phyloP scores from a whole-genome alignment of 2,888 invertebrate genomes.

The Xestia sexstrigata region DNA sequence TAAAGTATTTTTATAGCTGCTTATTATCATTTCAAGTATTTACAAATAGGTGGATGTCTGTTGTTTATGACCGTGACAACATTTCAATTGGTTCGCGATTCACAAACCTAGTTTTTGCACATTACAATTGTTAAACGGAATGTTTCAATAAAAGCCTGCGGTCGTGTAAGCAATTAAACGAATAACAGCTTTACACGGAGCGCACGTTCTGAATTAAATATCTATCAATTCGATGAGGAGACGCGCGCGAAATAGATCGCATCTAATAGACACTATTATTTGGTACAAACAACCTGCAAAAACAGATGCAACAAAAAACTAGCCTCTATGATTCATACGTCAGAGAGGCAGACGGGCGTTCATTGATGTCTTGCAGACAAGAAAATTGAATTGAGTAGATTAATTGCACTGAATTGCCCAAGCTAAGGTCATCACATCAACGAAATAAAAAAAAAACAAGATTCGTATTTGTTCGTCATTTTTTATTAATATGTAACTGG shows the following conservation, averaged over 20 bases:
- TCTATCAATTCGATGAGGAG: slow-evolving; percentile 66
- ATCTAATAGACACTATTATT: slow-evolving; percentile 66
- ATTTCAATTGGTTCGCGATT: slow-evolving; percentile 18
- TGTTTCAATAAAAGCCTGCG: slow-evolving; percentile 29
- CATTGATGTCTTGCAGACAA: slow-evolving; percentile 8
- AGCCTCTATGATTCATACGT: slow-evolving; percentile 43
- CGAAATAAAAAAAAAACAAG: background rate
- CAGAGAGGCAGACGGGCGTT: slow-evolving; percentile 22
- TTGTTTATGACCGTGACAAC: slow-evolving; percentile 36
- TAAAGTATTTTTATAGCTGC: slow-evolving; percentile 53
- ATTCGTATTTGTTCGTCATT: background rate
- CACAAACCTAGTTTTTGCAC: slow-evolving; percentile 25
- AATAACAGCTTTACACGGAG: slow-evolving; percentile 52
- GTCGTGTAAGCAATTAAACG: slow-evolving; percentile 56
- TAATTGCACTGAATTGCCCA: background rate
- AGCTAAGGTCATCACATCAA: background rate
- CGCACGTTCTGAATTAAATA: slow-evolving; percentile 67
- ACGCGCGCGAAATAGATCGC: slow-evolving; percentile 68
- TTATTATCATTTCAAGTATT: slow-evolving; percentile 44
- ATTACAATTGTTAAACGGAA: slow-evolving; percentile 22
- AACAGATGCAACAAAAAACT: slow-evolving; percentile 47
- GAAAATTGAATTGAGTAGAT: background rate
- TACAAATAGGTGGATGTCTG: slow-evolving; percentile 28
- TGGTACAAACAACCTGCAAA: slow-evolving; percentile 45
- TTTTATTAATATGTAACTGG: background rate